A percentile compares a stretch with the other conserved stretches of the same genome.
Evolutionary conservation across 2,888 invertebrate genomes (phyloP).

Genomic region (Drosophila crucigera): DNA sequence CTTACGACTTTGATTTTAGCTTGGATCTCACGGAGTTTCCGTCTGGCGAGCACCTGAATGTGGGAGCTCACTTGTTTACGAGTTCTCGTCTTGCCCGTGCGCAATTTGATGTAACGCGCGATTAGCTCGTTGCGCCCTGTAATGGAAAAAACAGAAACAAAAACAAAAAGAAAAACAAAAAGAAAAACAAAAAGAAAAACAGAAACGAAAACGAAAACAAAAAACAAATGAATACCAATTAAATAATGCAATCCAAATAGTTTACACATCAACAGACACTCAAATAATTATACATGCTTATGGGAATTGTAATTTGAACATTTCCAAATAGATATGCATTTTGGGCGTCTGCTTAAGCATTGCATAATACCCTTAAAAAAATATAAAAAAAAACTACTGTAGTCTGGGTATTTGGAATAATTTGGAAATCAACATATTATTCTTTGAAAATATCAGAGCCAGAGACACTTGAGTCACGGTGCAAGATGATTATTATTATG

Average conservation of each 20-base stretch:
- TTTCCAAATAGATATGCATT: background rate
- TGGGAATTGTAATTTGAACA: background rate
- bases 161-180: slow-evolving; percentile 5
- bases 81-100: slow-evolving; percentile 99
- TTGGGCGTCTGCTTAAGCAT: background rate
- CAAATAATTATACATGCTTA: background rate
- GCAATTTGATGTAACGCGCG: slow-evolving; percentile 99
- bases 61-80: slow-evolving; percentile 99
- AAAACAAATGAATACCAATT: slow-evolving; percentile 13
- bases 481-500: background rate
- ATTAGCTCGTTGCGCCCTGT: slow-evolving; percentile 99
- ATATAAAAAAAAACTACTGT: no score
- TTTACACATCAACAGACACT: slow-evolving; percentile 8
- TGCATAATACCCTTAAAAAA: background rate
- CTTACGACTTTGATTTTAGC: slow-evolving; percentile 98
- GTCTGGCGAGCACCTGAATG: slow-evolving; percentile 99
- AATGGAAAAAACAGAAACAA: slow-evolving; percentile 82
- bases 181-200: slow-evolving; percentile 1
- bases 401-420: background rate
- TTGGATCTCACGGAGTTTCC: slow-evolving; percentile 99
- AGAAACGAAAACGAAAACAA: slow-evolving; percentile 7
- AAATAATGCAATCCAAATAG: slow-evolving; percentile 22
- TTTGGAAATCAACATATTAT: no score
- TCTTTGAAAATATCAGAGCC: background rate
- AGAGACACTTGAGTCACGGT: background rate